Conservation (phyloP, 2,113 vertebrate genomes). For the Ictalurus furcatus region DNA sequence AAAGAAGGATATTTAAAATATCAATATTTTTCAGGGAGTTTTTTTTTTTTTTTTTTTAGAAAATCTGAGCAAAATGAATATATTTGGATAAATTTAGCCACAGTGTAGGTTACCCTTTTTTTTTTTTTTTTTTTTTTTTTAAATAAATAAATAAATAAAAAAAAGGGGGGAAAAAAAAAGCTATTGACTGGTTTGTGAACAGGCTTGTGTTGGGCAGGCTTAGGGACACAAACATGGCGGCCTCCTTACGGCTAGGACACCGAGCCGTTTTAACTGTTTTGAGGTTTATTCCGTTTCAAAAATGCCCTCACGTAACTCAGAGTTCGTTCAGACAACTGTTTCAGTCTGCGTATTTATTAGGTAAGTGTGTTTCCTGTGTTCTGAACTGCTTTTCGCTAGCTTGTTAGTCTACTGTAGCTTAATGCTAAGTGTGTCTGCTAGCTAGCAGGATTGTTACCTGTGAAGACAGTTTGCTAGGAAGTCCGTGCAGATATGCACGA, state of each 20-base stretch:
- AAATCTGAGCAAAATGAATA: background rate
- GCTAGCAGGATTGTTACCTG: background rate
- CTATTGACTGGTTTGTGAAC: slow-evolving; percentile 31
- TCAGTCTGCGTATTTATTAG: slow-evolving; percentile 63
- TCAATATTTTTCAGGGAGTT: no score
- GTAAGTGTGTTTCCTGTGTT: slow-evolving; percentile 61
- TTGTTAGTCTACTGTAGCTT: background rate
- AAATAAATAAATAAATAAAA: no score
- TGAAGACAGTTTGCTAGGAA: background rate
- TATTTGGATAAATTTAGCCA: background rate
- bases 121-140: no score
- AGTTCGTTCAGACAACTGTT: slow-evolving; percentile 62
- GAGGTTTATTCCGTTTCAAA: slow-evolving; percentile 60
- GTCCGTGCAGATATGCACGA: background rate
- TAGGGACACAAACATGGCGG: slow-evolving; percentile 74
- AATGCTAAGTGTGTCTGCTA: background rate
- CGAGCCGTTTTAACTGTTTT: slow-evolving; percentile 65
- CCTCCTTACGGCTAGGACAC: slow-evolving; percentile 74
- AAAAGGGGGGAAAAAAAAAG: background rate
- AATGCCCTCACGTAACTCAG: slow-evolving; percentile 54
- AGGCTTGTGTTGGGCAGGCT: slow-evolving; percentile 53
- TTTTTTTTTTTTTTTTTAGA: no score
- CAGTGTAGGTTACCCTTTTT: background rate
- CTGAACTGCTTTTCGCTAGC: background rate
- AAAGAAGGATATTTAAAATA: background rate